A percentile compares a stretch with the other conserved stretches of the same genome.
phyloP scores from a whole-genome alignment of 2,888 invertebrate species.

The Saturnia japonica region DNA sequence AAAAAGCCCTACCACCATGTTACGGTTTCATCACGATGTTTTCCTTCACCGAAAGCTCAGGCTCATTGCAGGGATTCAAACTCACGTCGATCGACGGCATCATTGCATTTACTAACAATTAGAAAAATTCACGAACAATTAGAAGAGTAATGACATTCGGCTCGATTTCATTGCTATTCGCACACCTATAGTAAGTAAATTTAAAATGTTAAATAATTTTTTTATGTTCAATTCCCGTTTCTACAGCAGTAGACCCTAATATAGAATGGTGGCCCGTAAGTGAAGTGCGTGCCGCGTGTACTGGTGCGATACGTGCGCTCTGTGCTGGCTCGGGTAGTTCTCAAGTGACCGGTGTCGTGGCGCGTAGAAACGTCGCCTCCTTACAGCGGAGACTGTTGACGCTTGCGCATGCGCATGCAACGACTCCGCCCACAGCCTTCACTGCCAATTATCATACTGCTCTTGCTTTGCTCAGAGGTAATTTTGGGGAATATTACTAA shows the following conservation, averaged over 20 bases:
- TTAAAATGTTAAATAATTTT: too few relatives aligned
- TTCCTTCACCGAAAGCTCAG: too few relatives aligned
- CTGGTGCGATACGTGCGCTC: conserved; percentile 57
- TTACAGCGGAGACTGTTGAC: conserved; percentile 67
- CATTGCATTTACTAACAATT: too few relatives aligned
- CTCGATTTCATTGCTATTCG: too few relatives aligned
- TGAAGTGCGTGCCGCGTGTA: conserved; percentile 68
- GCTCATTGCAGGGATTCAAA: too few relatives aligned
- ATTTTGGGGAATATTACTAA: neutral
- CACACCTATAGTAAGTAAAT: too few relatives aligned
- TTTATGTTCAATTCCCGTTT: neutral
- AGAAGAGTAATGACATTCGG: too few relatives aligned
- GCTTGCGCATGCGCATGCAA: conserved; percentile 61
- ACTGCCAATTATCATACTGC: conserved; percentile 66
- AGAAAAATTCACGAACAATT: too few relatives aligned
- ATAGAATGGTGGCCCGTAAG: conserved; percentile 74
- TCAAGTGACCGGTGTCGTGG: conserved; percentile 42
- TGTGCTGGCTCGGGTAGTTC: conserved; percentile 55
- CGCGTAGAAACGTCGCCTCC: conserved; percentile 68
- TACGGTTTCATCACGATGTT: too few relatives aligned
- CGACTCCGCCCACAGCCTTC: conserved; percentile 67
- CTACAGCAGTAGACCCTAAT: conserved; percentile 48
- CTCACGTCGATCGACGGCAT: too few relatives aligned
- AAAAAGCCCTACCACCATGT: too few relatives aligned
- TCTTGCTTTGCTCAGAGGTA: conserved; percentile 67